Evolutionary conservation across 2,888 invertebrate genomes (phyloP).

Genomic region (Chrysotoxum bicinctum): DNA sequence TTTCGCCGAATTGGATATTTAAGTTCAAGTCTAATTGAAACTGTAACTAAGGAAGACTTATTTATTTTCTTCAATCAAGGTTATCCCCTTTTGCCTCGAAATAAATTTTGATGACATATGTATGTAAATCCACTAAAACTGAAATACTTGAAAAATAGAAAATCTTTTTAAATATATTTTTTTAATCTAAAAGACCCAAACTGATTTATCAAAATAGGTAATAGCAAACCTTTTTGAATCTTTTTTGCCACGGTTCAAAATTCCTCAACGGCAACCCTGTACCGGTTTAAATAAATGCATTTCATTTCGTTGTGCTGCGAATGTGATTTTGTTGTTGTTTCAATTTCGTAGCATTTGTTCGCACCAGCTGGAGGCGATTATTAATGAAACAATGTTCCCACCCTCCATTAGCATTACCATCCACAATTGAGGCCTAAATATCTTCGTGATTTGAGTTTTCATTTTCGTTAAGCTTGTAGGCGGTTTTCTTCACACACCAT

Average conservation of each 20-base stretch:
- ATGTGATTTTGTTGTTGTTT: conserved; percentile 46
- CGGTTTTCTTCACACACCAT: background rate
- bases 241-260: background rate
- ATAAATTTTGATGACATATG: too few species aligned
- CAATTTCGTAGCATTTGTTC: conserved; percentile 36
- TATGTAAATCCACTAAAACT: too few species aligned
- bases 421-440: conserved; percentile 58
- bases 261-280: background rate
- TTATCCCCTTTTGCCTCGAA: too few species aligned
- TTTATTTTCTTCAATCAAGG: too few species aligned
- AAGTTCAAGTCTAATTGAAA: too few species aligned
- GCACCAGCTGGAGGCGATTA: conserved; percentile 48
- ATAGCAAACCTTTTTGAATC: too few species aligned
- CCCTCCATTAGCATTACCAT: conserved; percentile 66
- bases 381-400: conserved; percentile 66
- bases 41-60: too few species aligned
- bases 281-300: conserved; percentile 25
- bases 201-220: too few species aligned
- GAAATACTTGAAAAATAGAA: too few species aligned
- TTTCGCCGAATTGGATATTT: too few species aligned
- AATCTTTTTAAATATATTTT: too few species aligned
- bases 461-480: conserved; percentile 50
- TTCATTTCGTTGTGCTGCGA: conserved; percentile 55
- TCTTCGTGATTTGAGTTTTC: conserved; percentile 44
- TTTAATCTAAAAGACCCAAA: too few species aligned